A percentile compares a stretch with the other conserved stretches of the same genome.
Evolutionary conservation across 2,113 vertebrate genomes (phyloP).

Genomic region (Acanthochromis polyacanthus): DNA sequence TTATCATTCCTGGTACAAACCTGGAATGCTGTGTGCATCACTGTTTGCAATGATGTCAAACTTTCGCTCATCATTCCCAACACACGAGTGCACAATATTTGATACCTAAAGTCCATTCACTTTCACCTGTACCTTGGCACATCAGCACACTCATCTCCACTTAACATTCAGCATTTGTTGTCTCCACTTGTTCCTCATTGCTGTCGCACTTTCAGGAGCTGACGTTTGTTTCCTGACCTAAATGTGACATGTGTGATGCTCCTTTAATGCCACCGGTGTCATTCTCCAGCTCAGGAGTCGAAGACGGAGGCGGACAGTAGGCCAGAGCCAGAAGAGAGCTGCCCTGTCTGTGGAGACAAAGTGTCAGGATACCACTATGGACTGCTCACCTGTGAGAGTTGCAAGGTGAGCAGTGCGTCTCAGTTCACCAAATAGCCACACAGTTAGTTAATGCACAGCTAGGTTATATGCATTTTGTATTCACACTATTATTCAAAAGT

Average conservation of each 20-base stretch:
- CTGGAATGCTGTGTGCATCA: not conserved
- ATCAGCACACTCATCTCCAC: not conserved
- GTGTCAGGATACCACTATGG: slow-evolving; percentile 88
- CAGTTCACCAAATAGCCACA: not conserved
- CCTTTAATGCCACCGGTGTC: not conserved
- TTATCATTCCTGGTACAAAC: not conserved
- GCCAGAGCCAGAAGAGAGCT: slow-evolving; percentile 66
- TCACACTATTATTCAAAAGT: too few relatives aligned
- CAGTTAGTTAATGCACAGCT: not conserved
- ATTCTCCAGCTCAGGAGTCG: slow-evolving; percentile 71
- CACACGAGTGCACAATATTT: not conserved
- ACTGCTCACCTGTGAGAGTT: slow-evolving; percentile 87
- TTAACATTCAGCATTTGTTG: not conserved
- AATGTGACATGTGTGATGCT: not conserved
- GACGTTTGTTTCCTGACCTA: not conserved
- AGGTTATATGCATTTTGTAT: not conserved
- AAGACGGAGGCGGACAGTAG: slow-evolving; percentile 60
- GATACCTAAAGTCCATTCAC: not conserved
- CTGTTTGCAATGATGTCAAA: not conserved
- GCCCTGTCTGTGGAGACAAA: slow-evolving; percentile 85
- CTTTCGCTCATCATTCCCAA: not conserved
- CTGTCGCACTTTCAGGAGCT: not conserved
- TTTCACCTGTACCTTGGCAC: not conserved
- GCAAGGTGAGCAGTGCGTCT: slow-evolving; percentile 76
- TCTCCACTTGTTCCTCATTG: not conserved